Evolutionary conservation across 2,888 invertebrate genomes (phyloP).

Genomic region (Smittia sp.): DNA sequence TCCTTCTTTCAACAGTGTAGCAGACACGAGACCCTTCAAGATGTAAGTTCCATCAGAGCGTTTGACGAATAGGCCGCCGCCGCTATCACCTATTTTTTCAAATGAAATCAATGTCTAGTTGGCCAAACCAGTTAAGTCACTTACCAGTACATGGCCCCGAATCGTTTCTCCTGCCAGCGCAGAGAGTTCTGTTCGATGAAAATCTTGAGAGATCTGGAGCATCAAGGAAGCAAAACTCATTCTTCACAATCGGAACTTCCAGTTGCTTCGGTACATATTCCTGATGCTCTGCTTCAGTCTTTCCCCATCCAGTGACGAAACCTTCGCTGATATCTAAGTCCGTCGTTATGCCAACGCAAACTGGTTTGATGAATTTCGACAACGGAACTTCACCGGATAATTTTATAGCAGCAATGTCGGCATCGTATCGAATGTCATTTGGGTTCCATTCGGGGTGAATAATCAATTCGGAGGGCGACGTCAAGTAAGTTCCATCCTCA

Average conservation of each 20-base stretch:
- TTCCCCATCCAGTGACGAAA: not conserved
- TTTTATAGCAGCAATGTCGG: not conserved
- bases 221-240: not conserved
- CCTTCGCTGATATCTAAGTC: not conserved
- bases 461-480: not conserved
- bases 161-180: not conserved
- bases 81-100: not conserved
- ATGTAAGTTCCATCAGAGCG: not conserved
- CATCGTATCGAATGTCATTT: not conserved
- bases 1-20: not conserved
- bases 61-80: not conserved
- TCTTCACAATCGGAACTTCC: not conserved
- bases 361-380: not conserved
- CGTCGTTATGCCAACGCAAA: not conserved
- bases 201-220: not conserved
- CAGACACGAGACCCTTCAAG: not conserved
- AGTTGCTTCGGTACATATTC: not conserved
- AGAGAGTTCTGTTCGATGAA: not conserved
- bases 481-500: not conserved
- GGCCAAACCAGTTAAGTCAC: not conserved
- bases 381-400: not conserved
- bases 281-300: not conserved
- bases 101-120: not conserved
- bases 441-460: conserved; percentile 5
- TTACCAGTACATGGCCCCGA: not conserved